These are phyloP conservation scores for Drosophila simulans DNA, from an alignment of 1,140 invertebrate species.

Conservation along the genomic window DNA sequence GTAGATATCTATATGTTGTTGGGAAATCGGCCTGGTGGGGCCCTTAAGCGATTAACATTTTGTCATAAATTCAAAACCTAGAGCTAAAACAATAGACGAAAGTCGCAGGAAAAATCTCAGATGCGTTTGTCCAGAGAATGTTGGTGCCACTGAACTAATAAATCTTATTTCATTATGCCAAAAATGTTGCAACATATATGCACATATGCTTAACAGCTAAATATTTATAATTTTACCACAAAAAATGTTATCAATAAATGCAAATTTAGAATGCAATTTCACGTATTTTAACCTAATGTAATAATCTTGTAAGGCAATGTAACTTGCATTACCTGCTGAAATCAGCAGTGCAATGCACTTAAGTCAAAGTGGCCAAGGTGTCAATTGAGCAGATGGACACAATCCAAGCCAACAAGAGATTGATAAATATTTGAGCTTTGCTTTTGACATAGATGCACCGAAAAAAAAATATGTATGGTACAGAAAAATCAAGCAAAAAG, in stretches of 20 bases:
- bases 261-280: too few species aligned
- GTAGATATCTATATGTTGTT: not conserved
- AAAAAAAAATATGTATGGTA: not conserved
- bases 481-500: too few species aligned
- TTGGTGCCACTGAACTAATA: not conserved
- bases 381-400: slow-evolving; percentile 48
- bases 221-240: not conserved
- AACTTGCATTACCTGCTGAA: not conserved
- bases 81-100: slow-evolving; percentile 4
- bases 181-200: not conserved
- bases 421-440: slow-evolving; percentile 44
- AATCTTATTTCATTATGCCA: not conserved
- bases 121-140: not conserved
- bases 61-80: slow-evolving; percentile 3
- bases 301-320: not conserved
- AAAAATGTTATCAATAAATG: not conserved
- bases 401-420: slow-evolving; percentile 17
- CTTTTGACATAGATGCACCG: not conserved
- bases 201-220: not conserved
- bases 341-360: slow-evolving; percentile 38
- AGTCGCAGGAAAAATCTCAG: not conserved
- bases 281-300: too few species aligned
- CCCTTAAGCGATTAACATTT: slow-evolving; percentile 10
- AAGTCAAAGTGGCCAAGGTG: slow-evolving; percentile 27
- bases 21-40: slow-evolving; percentile 1